A percentile compares a stretch with the other conserved stretches of the same genome.
Conservation (phyloP, 2,113 vertebrate species). For the Acrocephalus arundinaceus region DNA sequence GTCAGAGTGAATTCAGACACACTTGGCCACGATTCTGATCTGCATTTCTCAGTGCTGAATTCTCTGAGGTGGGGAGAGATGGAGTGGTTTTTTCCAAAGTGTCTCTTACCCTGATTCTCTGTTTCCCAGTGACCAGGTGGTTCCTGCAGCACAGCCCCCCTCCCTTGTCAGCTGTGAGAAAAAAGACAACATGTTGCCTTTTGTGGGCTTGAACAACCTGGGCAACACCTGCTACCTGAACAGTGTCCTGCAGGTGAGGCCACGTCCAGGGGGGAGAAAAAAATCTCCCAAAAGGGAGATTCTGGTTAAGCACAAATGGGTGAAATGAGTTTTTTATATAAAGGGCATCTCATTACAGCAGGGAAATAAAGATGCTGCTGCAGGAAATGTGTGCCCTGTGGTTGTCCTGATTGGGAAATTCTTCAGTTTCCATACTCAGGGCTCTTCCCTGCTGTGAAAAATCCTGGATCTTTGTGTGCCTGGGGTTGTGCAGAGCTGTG, state of each 20-base stretch:
- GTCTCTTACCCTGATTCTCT: background rate
- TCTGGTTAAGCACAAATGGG: background rate
- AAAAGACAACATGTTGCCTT: conserved; percentile 86
- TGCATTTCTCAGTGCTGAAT: background rate
- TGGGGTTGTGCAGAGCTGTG: background rate
- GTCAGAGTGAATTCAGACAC: background rate
- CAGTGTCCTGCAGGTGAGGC: conserved; percentile 92
- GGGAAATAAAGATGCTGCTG: background rate
- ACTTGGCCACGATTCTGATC: background rate
- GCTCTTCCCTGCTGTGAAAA: background rate
- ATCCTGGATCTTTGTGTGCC: background rate
- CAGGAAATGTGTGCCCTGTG: background rate
- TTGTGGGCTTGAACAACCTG: conserved; percentile 94
- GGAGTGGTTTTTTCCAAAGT: background rate
- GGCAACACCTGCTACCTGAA: conserved; percentile 99
- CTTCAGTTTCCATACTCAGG: background rate
- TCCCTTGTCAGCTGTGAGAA: conserved; percentile 81
- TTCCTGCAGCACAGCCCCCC: conserved; percentile 79
- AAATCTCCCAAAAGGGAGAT: background rate
- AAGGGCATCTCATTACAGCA: background rate
- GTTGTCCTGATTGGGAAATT: background rate
- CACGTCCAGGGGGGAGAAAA: fast-evolving
- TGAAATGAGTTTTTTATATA: background rate
- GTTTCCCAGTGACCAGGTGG: conserved; percentile 82
- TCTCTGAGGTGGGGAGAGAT: background rate